phyloP scores from a whole-genome alignment of 1,140 invertebrate genomes.

The Apis laboriosa region DNA sequence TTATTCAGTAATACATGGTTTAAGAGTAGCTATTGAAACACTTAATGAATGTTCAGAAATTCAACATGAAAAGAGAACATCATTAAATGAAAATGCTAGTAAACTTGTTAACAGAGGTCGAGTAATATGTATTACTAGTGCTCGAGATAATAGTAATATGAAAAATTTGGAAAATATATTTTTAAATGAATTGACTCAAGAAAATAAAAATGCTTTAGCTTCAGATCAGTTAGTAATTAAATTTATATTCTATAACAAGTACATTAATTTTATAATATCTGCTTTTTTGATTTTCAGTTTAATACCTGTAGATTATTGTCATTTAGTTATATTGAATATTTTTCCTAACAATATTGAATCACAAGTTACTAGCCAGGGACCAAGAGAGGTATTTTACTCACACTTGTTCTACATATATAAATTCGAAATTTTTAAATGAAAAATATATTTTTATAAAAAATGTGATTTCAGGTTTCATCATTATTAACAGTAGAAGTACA shows the following conservation, averaged over 20 bases:
- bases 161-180: conserved; percentile 93
- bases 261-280: conserved; percentile 21
- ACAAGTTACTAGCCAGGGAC: conserved; percentile 86
- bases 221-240: conserved; percentile 82
- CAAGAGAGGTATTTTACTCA: conserved; percentile 82
- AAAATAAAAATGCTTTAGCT: conserved; percentile 88
- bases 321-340: conserved; percentile 94
- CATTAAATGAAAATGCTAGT: conserved; percentile 82
- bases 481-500: conserved; percentile 86
- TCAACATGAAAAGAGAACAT: conserved; percentile 83
- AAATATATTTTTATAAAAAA: not conserved
- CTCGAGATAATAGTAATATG: conserved; percentile 91
- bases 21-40: conserved; percentile 93
- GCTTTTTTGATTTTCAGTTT: conserved; percentile 81
- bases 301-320: conserved; percentile 91
- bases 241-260: not conserved
- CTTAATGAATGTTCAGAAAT: conserved; percentile 90
- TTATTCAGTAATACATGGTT: conserved; percentile 90
- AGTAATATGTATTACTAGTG: conserved; percentile 94
- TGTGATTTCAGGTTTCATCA: conserved; percentile 82
- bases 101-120: conserved; percentile 87
- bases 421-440: conserved; percentile 1
- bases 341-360: conserved; percentile 89
- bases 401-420: conserved; percentile 19
- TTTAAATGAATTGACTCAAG: conserved; percentile 87